These are phyloP conservation scores for Chauna torquata DNA, from an alignment of 2,113 vertebrate genomes.

Conservation along the genomic window DNA sequence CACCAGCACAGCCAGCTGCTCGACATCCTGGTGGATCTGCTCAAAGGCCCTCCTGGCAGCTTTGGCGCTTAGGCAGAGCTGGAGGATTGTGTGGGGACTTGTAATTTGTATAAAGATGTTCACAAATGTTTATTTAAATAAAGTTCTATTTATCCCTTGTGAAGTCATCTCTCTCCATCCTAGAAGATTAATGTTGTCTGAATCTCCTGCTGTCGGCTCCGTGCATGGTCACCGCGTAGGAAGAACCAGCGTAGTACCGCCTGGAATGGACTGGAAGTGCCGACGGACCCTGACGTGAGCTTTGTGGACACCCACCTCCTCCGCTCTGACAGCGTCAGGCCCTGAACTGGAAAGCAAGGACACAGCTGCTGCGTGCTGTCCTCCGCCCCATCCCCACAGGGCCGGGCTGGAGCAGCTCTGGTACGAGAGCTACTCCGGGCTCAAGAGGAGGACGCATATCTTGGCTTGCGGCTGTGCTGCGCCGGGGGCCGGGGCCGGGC, in stretches of 20 bases:
- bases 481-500: not conserved
- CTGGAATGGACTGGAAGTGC: not conserved
- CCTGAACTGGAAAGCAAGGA: not conserved
- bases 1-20: conserved; percentile 87
- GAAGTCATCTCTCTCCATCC: conserved; percentile 74
- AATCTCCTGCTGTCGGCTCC: conserved; percentile 21
- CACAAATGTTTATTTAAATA: conserved; percentile 87
- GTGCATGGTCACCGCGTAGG: not conserved
- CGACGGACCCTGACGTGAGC: not conserved
- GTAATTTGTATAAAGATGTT: conserved; percentile 82
- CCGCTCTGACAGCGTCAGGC: not conserved
- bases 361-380: not conserved
- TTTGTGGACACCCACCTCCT: not conserved
- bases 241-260: not conserved
- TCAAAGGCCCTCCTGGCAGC: conserved; percentile 82
- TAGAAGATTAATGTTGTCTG: conserved; percentile 58
- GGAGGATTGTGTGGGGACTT: conserved; percentile 73
- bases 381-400: conserved; percentile 31
- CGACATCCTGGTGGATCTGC: conserved; percentile 86
- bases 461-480: not conserved
- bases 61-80: conserved; percentile 67
- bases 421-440: not conserved
- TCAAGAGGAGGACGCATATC: not conserved
- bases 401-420: not conserved
- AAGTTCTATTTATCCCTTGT: conserved; percentile 87